Base-by-base conservation (phyloP, 2,113 vertebrate species). In the Ailurus styani region DNA sequence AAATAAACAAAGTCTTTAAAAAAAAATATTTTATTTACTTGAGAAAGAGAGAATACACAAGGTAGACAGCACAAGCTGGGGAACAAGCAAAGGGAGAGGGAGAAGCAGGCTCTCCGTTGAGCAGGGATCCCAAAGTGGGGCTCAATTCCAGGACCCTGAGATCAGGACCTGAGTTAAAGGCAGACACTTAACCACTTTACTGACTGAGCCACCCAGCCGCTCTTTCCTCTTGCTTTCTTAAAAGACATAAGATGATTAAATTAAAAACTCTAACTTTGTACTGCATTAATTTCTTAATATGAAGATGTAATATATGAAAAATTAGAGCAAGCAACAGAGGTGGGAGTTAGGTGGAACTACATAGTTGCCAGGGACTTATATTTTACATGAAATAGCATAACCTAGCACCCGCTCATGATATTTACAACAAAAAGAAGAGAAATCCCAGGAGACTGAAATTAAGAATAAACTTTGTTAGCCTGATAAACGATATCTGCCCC, bases 341-440 rank as follows among this genome's bases (percentile, higher is more conserved):
- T 90, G 52, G 31, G 42, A 54, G 40, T 47, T 64, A 91, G 78
- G 42, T 18, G 11, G 52, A 94, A 78, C 34, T 86, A 78, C 4
- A 64, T 2, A 94, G 75, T 73, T 91, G 10, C 12, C 47, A 91
- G 5, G 34, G 57, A 77, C 75, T 40, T 81, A 54, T 6, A 55
- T 68, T 88, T 89, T 66, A 83, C 6, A 1, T 45, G 40, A 70
- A 77, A 84, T 42, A 60, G 18, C 27, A 92, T 18, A 70, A 78
- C n/a, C 29, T 12, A 85, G 13, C n/a, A 92, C 18, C n/a, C 60
- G 52, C 84, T 89, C 29, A 52, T 31, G 31, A 90, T 57, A 88
- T 45, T 88, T 68, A 95, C 52, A 90, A 70, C 72, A 54, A 93
- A 96, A 77, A 78, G 5, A 50, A 93, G 86, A 90, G 27, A 96